Percentiles rank a stretch among this genome's conserved stretches.
Conservation (phyloP, 1,140 invertebrate species). For the Pogonognathellus flavescens region DNA sequence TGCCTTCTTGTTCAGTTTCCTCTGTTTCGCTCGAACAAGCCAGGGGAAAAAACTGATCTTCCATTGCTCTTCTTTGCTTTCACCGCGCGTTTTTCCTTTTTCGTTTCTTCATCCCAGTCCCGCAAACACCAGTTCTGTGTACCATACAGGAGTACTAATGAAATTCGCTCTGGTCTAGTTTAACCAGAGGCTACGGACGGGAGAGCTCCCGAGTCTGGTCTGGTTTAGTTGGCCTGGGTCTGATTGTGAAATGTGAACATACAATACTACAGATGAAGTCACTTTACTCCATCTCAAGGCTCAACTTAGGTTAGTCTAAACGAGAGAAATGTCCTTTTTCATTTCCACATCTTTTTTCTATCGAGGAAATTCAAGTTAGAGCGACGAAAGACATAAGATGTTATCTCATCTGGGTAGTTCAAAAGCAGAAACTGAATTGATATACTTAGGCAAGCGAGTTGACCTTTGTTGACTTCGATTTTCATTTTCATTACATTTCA, state of each 20-base stretch:
- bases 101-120: background rate
- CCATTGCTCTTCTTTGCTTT: conserved; percentile 16
- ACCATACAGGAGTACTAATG: background rate
- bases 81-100: background rate
- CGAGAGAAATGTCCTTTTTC: background rate
- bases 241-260: background rate
- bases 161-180: background rate
- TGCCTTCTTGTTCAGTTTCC: conserved; percentile 9
- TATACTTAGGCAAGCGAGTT: background rate
- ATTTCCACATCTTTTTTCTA: background rate
- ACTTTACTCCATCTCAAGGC: background rate
- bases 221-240: too few species aligned
- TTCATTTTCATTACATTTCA: conserved; percentile 13
- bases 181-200: background rate
- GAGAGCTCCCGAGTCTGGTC: too few species aligned
- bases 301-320: background rate
- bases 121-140: too few species aligned
- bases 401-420: background rate
- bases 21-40: background rate
- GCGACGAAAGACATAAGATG: background rate
- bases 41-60: conserved; percentile 8
- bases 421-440: background rate
- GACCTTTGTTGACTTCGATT: background rate
- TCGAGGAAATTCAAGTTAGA: background rate
- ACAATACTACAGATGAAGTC: background rate